phyloP scores from a whole-genome alignment of 2,797 vertebrate species.

The Oryzias sinensis region DNA sequence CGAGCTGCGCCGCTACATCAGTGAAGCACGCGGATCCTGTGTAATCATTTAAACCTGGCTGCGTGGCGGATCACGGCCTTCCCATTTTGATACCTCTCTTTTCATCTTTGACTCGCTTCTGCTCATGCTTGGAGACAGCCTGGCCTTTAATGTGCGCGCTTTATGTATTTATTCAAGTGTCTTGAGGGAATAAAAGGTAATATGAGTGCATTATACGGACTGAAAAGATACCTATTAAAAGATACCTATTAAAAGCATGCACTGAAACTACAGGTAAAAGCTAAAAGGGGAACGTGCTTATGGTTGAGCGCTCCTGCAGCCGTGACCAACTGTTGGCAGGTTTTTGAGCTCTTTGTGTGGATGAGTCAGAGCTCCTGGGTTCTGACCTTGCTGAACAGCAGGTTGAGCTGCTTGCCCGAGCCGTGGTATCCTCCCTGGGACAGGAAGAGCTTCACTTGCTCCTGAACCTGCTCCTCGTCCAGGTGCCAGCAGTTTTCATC shows the following conservation, averaged over 20 bases:
- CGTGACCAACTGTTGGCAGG: slow-evolving; percentile 6
- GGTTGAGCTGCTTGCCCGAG: slow-evolving; percentile 98
- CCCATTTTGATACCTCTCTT: slow-evolving; percentile 21
- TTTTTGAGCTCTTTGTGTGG: slow-evolving; percentile 29
- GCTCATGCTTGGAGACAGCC: slow-evolving; percentile 27
- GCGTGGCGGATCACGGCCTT: slow-evolving; percentile 14
- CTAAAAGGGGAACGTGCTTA: slow-evolving; percentile 8
- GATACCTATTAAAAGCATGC: slow-evolving; percentile 29
- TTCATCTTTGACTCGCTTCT: slow-evolving; percentile 14
- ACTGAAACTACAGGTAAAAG: slow-evolving; percentile 8
- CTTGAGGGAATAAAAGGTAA: slow-evolving; percentile 30
- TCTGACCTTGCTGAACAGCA: slow-evolving; percentile 94
- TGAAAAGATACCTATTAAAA: slow-evolving; percentile 21
- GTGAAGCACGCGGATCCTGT: slow-evolving; percentile 29
- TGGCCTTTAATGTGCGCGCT: slow-evolving; percentile 37
- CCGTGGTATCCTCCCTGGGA: slow-evolving; percentile 98
- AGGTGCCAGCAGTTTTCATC: slow-evolving; percentile 99
- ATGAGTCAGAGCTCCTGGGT: slow-evolving; percentile 18
- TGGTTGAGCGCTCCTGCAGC: slow-evolving; percentile 4
- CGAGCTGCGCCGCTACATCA: slow-evolving; percentile 37
- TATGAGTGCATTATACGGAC: slow-evolving; percentile 13
- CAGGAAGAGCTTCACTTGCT: slow-evolving; percentile 98
- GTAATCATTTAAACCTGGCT: slow-evolving; percentile 35
- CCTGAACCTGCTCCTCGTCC: slow-evolving; percentile 98
- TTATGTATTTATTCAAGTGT: slow-evolving; percentile 11